Conservation (phyloP, 1,140 invertebrate genomes). For the Metopolophium dirhodum region DNA sequence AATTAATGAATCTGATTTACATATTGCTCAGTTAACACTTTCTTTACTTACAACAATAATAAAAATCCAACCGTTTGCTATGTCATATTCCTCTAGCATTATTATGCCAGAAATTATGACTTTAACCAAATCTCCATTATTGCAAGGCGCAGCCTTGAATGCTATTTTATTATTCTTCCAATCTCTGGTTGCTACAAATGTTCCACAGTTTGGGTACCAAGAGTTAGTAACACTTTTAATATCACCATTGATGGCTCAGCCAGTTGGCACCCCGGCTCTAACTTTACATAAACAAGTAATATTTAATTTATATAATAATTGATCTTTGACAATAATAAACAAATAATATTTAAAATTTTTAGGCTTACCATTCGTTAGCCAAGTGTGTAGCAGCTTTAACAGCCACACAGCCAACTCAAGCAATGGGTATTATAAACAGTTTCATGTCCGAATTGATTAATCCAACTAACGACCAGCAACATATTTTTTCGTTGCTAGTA, state of each 20-base stretch:
- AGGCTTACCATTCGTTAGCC: slow-evolving; percentile 90
- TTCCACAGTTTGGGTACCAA: slow-evolving; percentile 80
- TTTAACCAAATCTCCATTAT: slow-evolving; percentile 87
- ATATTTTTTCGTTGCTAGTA: slow-evolving; percentile 90
- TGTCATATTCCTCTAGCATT: slow-evolving; percentile 70
- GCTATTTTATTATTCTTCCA: slow-evolving; percentile 76
- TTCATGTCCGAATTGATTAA: slow-evolving; percentile 85
- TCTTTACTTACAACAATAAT: slow-evolving; percentile 79
- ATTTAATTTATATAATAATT: neutral
- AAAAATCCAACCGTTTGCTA: slow-evolving; percentile 71
- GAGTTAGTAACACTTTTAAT: slow-evolving; percentile 79
- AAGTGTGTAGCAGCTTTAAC: slow-evolving; percentile 95
- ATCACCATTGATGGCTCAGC: slow-evolving; percentile 66
- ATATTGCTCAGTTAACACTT: slow-evolving; percentile 91
- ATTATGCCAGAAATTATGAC: slow-evolving; percentile 86
- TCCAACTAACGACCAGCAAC: slow-evolving; percentile 77
- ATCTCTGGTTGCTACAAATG: slow-evolving; percentile 81
- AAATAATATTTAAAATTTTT: slow-evolving; percentile 59
- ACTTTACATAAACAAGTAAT: slow-evolving; percentile 61
- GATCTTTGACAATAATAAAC: neutral
- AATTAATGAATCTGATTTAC: slow-evolving; percentile 91
- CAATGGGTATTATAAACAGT: slow-evolving; percentile 80
- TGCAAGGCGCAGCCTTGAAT: slow-evolving; percentile 69
- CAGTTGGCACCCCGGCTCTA: slow-evolving; percentile 49
- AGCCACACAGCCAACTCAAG: slow-evolving; percentile 76